Evolutionary conservation across 2,113 vertebrate species (phyloP).

Genomic region (Jaculus jaculus): DNA sequence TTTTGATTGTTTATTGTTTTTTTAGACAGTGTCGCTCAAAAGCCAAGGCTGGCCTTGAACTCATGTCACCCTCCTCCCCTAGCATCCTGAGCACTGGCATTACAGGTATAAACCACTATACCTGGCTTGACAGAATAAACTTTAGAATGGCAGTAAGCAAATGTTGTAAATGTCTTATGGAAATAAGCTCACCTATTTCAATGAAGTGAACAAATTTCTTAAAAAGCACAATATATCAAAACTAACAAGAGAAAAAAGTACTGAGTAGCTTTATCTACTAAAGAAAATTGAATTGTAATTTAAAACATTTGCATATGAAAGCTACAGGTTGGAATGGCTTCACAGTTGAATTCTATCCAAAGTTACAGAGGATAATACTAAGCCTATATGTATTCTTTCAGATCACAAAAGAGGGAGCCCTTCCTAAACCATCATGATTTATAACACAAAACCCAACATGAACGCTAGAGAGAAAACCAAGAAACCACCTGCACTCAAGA

Average conservation of each 20-base stretch:
- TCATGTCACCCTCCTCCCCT: background rate
- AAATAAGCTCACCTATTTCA: conserved; percentile 8
- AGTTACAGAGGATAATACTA: background rate
- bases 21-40: background rate
- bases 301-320: background rate
- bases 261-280: background rate
- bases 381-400: background rate
- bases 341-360: background rate
- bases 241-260: background rate
- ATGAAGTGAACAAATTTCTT: background rate
- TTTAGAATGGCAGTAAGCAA: background rate
- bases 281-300: background rate
- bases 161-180: background rate
- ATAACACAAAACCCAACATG: no score
- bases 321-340: background rate
- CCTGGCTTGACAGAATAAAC: background rate
- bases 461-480: no score
- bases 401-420: background rate
- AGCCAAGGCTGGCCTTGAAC: background rate
- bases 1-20: background rate
- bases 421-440: background rate
- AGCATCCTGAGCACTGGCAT: background rate
- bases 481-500: no score
- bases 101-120: background rate
- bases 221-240: background rate